phyloP scores from a whole-genome alignment of 2,113 vertebrate species.

The Pontoporia blainvillei region DNA sequence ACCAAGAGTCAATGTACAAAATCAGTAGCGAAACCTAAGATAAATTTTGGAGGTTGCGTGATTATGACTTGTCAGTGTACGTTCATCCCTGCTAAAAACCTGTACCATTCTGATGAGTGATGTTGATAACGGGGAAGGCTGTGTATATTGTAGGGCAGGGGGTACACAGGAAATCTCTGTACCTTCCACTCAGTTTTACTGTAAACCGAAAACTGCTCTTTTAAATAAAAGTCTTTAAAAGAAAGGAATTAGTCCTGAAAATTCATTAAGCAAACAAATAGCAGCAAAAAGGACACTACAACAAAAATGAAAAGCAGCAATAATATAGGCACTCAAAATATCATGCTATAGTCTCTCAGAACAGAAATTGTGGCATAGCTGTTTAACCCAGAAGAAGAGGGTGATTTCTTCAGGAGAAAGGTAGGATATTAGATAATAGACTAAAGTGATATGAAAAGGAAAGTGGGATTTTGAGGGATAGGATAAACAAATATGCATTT shows the following conservation, averaged over 20 bases:
- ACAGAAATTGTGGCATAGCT: background rate
- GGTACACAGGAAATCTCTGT: background rate
- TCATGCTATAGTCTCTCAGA: background rate
- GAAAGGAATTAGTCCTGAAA: background rate
- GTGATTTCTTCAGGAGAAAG: background rate
- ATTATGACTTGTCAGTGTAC: background rate
- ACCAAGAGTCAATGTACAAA: background rate
- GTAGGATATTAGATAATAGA: background rate
- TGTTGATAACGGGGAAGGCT: background rate
- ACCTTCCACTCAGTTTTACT: background rate
- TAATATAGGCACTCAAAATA: background rate
- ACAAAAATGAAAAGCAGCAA: background rate
- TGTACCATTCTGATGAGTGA: background rate
- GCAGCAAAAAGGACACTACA: background rate
- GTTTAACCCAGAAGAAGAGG: background rate
- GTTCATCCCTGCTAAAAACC: background rate
- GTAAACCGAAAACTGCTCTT: background rate
- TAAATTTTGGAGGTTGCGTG: background rate
- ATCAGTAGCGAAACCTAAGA: background rate
- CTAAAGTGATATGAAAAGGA: background rate
- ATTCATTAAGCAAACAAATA: background rate
- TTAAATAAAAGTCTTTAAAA: background rate
- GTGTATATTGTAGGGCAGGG: background rate
- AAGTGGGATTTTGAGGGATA: background rate
- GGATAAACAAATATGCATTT: background rate